Conservation (phyloP, 2,888 invertebrate genomes). For the Tenthredo amoena region DNA sequence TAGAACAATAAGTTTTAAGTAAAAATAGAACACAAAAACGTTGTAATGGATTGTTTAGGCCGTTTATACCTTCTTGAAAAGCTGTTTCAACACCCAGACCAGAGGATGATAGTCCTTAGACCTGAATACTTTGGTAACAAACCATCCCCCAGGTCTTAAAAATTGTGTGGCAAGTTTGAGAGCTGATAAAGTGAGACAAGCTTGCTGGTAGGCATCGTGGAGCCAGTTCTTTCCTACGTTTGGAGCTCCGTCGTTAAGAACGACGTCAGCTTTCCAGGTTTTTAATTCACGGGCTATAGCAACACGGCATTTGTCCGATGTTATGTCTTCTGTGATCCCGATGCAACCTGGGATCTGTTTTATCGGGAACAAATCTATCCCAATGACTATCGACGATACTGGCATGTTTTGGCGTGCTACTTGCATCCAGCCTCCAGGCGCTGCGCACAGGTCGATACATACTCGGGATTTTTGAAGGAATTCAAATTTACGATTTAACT, state of each 20-base stretch:
- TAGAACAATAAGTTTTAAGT: conserved; percentile 2
- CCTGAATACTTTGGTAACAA: conserved; percentile 98
- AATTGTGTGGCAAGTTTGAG: conserved; percentile 95
- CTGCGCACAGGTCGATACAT: conserved; percentile 98
- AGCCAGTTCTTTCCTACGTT: conserved; percentile 98
- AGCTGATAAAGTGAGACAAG: conserved; percentile 94
- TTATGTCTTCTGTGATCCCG: conserved; percentile 95
- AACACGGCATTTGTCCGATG: conserved; percentile 94
- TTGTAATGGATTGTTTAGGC: not conserved
- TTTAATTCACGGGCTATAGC: conserved; percentile 92
- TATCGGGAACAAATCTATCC: conserved; percentile 98
- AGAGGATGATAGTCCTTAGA: conserved; percentile 98
- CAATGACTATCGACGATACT: conserved; percentile 95
- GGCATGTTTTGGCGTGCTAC: conserved; percentile 99
- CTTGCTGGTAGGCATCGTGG: conserved; percentile 97
- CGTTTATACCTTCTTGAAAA: conserved; percentile 89
- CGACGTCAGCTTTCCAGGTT: conserved; percentile 98
- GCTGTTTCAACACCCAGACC: conserved; percentile 96
- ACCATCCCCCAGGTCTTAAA: conserved; percentile 95
- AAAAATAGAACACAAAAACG: conserved; percentile 20
- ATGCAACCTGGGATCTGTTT: conserved; percentile 94
- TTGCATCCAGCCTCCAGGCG: conserved; percentile 99
- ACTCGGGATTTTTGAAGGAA: conserved; percentile 98
- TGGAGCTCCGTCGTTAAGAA: conserved; percentile 98
- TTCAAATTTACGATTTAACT: conserved; percentile 97